phyloP scores from a whole-genome alignment of 2,888 invertebrate genomes.

The Hirtodrosophila histrioides region DNA sequence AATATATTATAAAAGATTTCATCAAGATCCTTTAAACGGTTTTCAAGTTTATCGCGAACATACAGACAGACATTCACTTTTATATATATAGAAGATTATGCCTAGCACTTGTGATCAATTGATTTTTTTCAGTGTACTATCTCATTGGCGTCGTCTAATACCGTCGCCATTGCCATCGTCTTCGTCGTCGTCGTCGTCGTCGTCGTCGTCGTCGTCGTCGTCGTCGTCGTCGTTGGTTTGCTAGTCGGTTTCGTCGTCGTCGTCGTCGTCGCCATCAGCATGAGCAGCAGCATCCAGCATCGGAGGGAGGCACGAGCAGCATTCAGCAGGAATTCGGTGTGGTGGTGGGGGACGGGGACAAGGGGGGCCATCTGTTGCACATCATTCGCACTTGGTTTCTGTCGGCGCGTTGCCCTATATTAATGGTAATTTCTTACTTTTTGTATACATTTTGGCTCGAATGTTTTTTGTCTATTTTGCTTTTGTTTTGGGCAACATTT shows the following conservation, averaged over 20 bases:
- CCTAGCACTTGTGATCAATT: neutral
- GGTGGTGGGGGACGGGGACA: too few relatives aligned
- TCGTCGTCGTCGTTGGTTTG: slow-evolving; percentile 1
- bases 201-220: neutral
- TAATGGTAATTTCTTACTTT: slow-evolving; percentile 80
- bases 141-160: slow-evolving; percentile 44
- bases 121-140: slow-evolving; percentile 18
- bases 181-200: slow-evolving; percentile 21
- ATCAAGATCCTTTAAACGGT: too few relatives aligned
- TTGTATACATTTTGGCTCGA: slow-evolving; percentile 61
- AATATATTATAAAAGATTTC: too few relatives aligned
- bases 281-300: slow-evolving; percentile 16
- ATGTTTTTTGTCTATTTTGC: slow-evolving; percentile 57
- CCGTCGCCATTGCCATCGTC: slow-evolving; percentile 43
- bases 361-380: slow-evolving; percentile 80
- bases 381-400: slow-evolving; percentile 82
- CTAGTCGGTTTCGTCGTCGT: slow-evolving; percentile 17
- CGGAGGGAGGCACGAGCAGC: slow-evolving; percentile 6
- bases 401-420: slow-evolving; percentile 79
- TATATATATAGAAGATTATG: too few relatives aligned
- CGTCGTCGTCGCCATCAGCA: slow-evolving; percentile 34
- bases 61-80: too few relatives aligned
- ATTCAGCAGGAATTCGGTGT: slow-evolving; percentile 54
- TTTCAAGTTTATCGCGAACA: too few relatives aligned
- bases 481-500: slow-evolving; percentile 62